A percentile compares a stretch with the other conserved stretches of the same genome.
Evolutionary conservation across 30 jellyfish, hydroid and myxozoan genomes (phyloP).

Genomic region (Rhopilema esculentum): DNA sequence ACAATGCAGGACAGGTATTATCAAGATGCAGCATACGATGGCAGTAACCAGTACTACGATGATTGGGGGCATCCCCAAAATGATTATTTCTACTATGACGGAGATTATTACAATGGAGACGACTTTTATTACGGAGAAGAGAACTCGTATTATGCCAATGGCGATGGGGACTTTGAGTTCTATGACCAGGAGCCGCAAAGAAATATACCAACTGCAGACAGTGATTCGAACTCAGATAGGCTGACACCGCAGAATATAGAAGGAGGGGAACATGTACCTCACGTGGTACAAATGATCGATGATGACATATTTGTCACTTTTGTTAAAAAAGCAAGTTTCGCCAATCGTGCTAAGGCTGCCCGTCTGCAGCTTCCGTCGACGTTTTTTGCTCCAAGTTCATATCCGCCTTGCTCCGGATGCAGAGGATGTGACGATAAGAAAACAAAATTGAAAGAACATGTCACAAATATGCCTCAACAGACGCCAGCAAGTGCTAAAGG

Average conservation of each 20-base stretch:
- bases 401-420: slow-evolving; percentile 74
- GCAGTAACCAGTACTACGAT: slow-evolving; percentile 27
- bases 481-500: no score
- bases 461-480: no score
- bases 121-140: slow-evolving; percentile 49
- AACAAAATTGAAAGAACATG: not conserved
- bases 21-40: slow-evolving; percentile 67
- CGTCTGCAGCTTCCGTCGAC: slow-evolving; percentile 84
- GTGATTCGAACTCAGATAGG: slow-evolving; percentile 66
- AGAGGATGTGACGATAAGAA: slow-evolving; percentile 36
- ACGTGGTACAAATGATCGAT: slow-evolving; percentile 74
- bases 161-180: slow-evolving; percentile 43
- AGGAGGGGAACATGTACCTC: slow-evolving; percentile 56
- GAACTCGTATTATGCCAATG: slow-evolving; percentile 36
- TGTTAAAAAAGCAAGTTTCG: slow-evolving; percentile 76
- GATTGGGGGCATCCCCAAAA: slow-evolving; percentile 46
- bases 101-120: slow-evolving; percentile 51
- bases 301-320: slow-evolving; percentile 79
- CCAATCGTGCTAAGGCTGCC: slow-evolving; percentile 80
- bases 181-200: slow-evolving; percentile 52
- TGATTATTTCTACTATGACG: slow-evolving; percentile 63
- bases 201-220: slow-evolving; percentile 42
- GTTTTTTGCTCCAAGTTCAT: slow-evolving; percentile 59
- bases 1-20: slow-evolving; percentile 72
- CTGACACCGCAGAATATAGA: slow-evolving; percentile 31